These are phyloP conservation scores for Wasmannia auropunctata DNA, from an alignment of 1,140 invertebrate species.

Conservation along the genomic window DNA sequence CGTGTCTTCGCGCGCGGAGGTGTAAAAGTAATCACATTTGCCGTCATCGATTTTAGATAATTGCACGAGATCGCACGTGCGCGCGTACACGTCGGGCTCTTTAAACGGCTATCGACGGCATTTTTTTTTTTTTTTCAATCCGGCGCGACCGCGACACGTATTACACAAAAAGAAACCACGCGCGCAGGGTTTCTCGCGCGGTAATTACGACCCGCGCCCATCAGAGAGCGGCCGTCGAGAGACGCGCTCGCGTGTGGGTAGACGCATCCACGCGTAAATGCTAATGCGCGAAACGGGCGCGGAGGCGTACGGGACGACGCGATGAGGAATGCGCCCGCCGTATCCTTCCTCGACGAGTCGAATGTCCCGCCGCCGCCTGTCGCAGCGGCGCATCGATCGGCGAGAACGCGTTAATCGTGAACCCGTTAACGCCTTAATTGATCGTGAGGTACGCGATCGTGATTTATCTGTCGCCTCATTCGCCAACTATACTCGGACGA, in stretches of 20 bases:
- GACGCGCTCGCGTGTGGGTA: neutral
- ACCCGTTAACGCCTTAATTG: slow-evolving; percentile 40
- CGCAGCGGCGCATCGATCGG: neutral
- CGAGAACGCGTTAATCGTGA: slow-evolving; percentile 14
- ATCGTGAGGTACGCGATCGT: slow-evolving; percentile 15
- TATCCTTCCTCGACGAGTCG: slow-evolving; percentile 31
- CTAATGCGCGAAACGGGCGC: slow-evolving; percentile 9
- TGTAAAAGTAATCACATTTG: slow-evolving; percentile 1
- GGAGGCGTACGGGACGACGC: neutral
- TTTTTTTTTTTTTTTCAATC: no score
- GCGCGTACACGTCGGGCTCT: neutral
- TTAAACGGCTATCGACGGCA: neutral
- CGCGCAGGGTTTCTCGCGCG: neutral
- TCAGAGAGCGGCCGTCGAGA: slow-evolving; percentile 9
- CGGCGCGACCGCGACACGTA: neutral
- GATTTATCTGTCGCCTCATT: slow-evolving; percentile 16
- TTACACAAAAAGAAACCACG: neutral
- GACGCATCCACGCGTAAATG: slow-evolving; percentile 28
- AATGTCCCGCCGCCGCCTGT: neutral
- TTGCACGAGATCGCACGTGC: neutral
- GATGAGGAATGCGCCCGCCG: neutral
- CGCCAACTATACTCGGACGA: neutral
- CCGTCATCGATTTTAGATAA: neutral
- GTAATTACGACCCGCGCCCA: slow-evolving; percentile 34
- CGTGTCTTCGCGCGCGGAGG: neutral